Base-by-base conservation (phyloP, 2,113 vertebrate species). In the Physeter macrocephalus region DNA sequence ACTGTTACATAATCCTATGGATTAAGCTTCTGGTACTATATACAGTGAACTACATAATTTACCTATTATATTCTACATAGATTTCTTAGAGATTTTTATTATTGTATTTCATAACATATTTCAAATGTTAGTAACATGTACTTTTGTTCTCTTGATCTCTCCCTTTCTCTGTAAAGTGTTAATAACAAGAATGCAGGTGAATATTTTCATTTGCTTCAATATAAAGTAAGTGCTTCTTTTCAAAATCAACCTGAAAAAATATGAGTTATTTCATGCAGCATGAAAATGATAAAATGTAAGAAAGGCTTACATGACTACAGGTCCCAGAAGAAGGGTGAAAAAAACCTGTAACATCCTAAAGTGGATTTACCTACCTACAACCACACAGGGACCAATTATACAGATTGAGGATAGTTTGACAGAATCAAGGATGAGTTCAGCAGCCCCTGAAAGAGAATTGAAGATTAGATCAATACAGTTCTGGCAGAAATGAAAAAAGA, bases 301-400 rank as follows among this genome's bases (percentile, higher is more conserved):
- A 77, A 86, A 83, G 86, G 21, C 86, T 94, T 93, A 81, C 52
- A 92, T 72, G 57, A 66, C 54, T 93, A 54, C 72, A 81, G 23
- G 74, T 93, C 95, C 74, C 77, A 34, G 11, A 94, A 92, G 86
- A 95, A 83, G 43, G 64, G 15, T 36, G 14, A 81, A 85, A 97
- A 86, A 29, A 57, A 88, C 83, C n/a, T 81, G 46, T 18, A 88
- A 66, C 15, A 85, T 69, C 36, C 62, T 97, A 36, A 14, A 61
- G 74, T 66, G 46, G 39, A 52, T 77, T 89, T 92, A 52, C 31
- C 41, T 34, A 81, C 78, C 78, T 62, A 54, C 74, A 96, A 75
- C 69, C 97, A 97, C 97, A 95, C 59, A 88, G 97, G 96, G 96
- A 97, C 95, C 94, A 98, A 97, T 98, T 97, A 97, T 11, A 97